A percentile compares a stretch with the other conserved stretches of the same genome.
phyloP scores from a whole-genome alignment of 2,113 vertebrate genomes.

The Corythoichthys haematopterus region DNA sequence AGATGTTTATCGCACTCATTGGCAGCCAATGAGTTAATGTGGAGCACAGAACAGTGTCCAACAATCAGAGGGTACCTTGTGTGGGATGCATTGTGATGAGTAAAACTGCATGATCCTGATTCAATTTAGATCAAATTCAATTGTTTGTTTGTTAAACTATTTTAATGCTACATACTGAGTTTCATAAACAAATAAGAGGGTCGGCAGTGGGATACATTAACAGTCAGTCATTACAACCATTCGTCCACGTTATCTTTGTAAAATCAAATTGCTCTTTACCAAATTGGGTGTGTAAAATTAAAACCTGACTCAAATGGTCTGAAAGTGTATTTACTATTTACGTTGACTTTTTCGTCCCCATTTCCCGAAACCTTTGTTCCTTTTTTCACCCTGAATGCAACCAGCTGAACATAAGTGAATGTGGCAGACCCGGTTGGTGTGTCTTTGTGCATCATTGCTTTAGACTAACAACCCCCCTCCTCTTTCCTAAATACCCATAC shows the following conservation, averaged over 20 bases:
- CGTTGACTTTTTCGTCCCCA: not conserved
- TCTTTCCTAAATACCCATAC: conserved; percentile 13
- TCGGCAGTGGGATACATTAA: too few relatives aligned
- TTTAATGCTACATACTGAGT: too few relatives aligned
- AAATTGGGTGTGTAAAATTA: not conserved
- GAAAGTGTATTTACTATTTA: not conserved
- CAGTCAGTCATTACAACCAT: not conserved
- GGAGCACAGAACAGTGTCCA: too few relatives aligned
- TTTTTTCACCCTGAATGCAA: conserved; percentile 13
- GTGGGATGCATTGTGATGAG: too few relatives aligned
- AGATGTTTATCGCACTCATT: too few relatives aligned
- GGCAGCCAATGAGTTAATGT: too few relatives aligned
- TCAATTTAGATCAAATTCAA: too few relatives aligned
- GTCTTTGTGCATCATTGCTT: conserved; percentile 53
- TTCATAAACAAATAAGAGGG: too few relatives aligned
- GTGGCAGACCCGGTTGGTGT: conserved; percentile 53
- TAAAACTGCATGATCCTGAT: too few relatives aligned
- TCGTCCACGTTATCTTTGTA: not conserved
- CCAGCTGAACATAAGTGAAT: conserved; percentile 54
- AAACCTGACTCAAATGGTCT: not conserved
- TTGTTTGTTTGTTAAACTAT: too few relatives aligned
- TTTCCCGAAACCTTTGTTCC: conserved; percentile 36
- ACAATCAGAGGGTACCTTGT: too few relatives aligned
- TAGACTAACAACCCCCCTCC: conserved; percentile 41
- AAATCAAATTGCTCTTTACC: not conserved